Evolutionary conservation across 2,797 vertebrate species (phyloP).

Genomic region (Acrossocheilus wenchowensis): DNA sequence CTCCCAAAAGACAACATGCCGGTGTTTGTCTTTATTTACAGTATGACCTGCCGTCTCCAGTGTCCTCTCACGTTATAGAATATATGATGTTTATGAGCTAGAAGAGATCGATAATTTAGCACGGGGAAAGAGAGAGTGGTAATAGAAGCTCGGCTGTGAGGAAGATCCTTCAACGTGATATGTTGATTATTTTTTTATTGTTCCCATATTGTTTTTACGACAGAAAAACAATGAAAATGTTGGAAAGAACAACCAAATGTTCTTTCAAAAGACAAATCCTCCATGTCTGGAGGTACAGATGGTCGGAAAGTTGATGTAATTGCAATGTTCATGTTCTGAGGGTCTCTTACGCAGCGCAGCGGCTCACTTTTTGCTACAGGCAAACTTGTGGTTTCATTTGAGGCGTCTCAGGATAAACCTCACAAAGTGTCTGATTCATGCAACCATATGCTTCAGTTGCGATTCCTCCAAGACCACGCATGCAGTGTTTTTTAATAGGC

Average conservation of each 20-base stretch:
- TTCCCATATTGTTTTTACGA: conserved; percentile 5
- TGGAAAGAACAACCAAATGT: conserved; percentile 6
- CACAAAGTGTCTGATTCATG: conserved; percentile 24
- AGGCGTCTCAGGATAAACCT: conserved; percentile 13
- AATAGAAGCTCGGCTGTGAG: conserved; percentile 1
- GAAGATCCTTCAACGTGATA: conserved; percentile 16
- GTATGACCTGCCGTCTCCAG: not conserved
- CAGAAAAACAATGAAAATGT: conserved; percentile 14
- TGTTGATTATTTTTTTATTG: conserved; percentile 17
- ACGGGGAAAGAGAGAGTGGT: not conserved
- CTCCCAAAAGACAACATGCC: conserved; percentile 20
- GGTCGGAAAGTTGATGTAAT: conserved; percentile 27
- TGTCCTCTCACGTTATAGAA: conserved; percentile 9
- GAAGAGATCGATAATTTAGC: conserved; percentile 38
- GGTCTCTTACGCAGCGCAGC: not conserved
- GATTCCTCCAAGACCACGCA: not conserved
- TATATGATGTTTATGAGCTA: conserved; percentile 43
- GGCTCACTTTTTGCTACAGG: conserved; percentile 10
- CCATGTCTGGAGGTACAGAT: conserved; percentile 18
- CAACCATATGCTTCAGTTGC: conserved; percentile 26
- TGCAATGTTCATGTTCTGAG: not conserved
- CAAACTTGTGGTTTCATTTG: conserved; percentile 16
- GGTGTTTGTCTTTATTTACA: conserved; percentile 44
- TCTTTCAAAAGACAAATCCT: conserved; percentile 19
- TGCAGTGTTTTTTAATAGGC: conserved; percentile 12